Base-by-base conservation (phyloP, 1,140 invertebrate species). In the Brachionus rubens region DNA sequence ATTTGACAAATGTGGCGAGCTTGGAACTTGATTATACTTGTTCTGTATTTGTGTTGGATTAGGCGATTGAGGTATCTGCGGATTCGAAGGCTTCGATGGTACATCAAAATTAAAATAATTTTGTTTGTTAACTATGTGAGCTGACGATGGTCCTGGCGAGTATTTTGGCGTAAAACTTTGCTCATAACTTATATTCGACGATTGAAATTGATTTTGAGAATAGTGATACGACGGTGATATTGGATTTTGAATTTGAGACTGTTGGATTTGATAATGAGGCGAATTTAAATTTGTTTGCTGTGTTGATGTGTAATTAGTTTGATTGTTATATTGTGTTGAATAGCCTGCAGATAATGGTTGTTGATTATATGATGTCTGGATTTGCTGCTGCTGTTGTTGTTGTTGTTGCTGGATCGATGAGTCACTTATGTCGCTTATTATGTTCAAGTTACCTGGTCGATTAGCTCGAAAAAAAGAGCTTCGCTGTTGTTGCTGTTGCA, bases 391-490 rank as follows among this genome's bases (percentile, higher is more conserved):
- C 12, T 26, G 16, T 46, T 70, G 65, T 14, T 46, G 36, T 46
- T 70, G 65, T 3, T 46, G 36, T 7, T 70, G 65, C 47, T 70
- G 65, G 28, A 48, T 47, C 46, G 68, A 48, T 65, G 59, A 43
- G 7, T 65, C 59, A 65, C 24, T 24, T 19, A 43, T 41, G 43
- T 65, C 59, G 54, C 36, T 59, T 65, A 54, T 40, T 33, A 72
- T 72, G 46, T 72, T 54, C 46, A 72, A 72, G 28, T 72, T 72
- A 50, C 68, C 68, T 48, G 68, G 68, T 72, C 68, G 68, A 33
- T 72, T 72, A 41, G 68, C 46, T 72, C 68, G 43, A 41, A 16
- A 72, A 36, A 72, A 72, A n/a, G 68, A 72, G 36, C 24, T 65
- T 65, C 59, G 41, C 14, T 65, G 59, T 40, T n/a, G 19, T 41